Percentiles rank a stretch among this genome's conserved stretches.
phyloP scores from a whole-genome alignment of 1,140 invertebrate species.

The Drosophila sp. region DNA sequence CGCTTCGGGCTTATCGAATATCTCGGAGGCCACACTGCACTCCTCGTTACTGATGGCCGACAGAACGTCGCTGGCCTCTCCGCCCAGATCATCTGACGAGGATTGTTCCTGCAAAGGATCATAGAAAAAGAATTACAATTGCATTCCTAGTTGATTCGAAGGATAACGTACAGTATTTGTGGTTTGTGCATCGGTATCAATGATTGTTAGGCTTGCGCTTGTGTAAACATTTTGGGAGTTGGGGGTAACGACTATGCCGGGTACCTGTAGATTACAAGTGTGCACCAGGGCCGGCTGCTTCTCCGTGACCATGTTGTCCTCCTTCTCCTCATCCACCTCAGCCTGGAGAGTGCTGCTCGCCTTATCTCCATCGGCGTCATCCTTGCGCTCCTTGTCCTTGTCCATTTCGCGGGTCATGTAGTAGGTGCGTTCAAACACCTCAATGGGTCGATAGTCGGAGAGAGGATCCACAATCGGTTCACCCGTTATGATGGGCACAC shows the following conservation, averaged over 20 bases:
- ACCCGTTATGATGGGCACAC: slow-evolving; percentile 68
- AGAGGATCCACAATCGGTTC: slow-evolving; percentile 74
- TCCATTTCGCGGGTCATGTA: slow-evolving; percentile 75
- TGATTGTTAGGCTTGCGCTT: slow-evolving; percentile 85
- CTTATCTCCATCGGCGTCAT: slow-evolving; percentile 8
- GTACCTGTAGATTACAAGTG: slow-evolving; percentile 79
- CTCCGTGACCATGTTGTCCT: slow-evolving; percentile 41
- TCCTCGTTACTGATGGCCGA: slow-evolving; percentile 88
- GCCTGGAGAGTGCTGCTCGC: not conserved
- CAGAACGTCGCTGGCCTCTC: slow-evolving; percentile 84
- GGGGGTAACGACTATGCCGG: slow-evolving; percentile 70
- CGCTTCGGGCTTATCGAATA: slow-evolving; percentile 83
- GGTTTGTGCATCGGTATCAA: slow-evolving; percentile 84
- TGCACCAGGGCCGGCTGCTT: slow-evolving; percentile 59
- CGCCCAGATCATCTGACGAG: slow-evolving; percentile 67
- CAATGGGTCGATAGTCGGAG: slow-evolving; percentile 74
- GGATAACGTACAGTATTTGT: slow-evolving; percentile 68
- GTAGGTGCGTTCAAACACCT: slow-evolving; percentile 81
- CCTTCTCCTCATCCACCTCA: slow-evolving; percentile 33
- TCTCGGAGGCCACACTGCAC: slow-evolving; percentile 87
- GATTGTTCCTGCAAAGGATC: slow-evolving; percentile 66
- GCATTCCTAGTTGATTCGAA: not conserved
- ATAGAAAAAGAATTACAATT: not conserved
- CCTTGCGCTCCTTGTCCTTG: slow-evolving; percentile 39
- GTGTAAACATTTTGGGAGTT: slow-evolving; percentile 80